Evolutionary conservation across 2,888 invertebrate genomes (phyloP), one percentile per base, ranked within the genome.

Genomic region (Elegia similella): DNA sequence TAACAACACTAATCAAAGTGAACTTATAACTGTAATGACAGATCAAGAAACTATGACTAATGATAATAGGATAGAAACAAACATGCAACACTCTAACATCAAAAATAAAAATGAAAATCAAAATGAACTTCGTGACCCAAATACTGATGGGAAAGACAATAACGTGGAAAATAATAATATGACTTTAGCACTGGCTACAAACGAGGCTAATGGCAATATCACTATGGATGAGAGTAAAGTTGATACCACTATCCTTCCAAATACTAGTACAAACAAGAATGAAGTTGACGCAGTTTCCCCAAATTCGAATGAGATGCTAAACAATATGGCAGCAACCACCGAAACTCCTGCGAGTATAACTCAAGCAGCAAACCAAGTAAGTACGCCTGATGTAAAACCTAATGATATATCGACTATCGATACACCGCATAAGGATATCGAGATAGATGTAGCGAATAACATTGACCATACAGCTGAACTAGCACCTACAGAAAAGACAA

Each of bases 391-490:
- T 7, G 17, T 10, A 6, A 15, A 12, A 34, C 17, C 34, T 34
- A 12, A 5, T 30, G 48, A 16, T 17, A 10, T 13, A 32, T 7
- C 50, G 7, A 16, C 34, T 6, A 34, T 48, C 16, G 59, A 53
- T 12, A 6, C 16, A 17, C 34, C 32, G 15, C 50, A 3, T 16
- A 50, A 50, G 16, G 34, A 50, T 16, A 50, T 50, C 6, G 12
- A 34, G 12, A 12, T 50, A 6, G 50, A 50, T 7, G 32, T 34
- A 12, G 34, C 1, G 48, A 59, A 34, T 34, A 12, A 34, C 46
- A 50, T 52, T 10, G 13, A 50, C 34, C 23, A 47, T 15, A 23
- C 50, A 30, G 47, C 52, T 7, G 60, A 60, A 54, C 10, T 38
- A 15, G 17, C 50, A 17, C 34, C 34, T n/a, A 50, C 34, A 34